These are phyloP conservation scores for Rhinoderma darwinii DNA, from an alignment of 2,113 vertebrate genomes.

Conservation along the genomic window DNA sequence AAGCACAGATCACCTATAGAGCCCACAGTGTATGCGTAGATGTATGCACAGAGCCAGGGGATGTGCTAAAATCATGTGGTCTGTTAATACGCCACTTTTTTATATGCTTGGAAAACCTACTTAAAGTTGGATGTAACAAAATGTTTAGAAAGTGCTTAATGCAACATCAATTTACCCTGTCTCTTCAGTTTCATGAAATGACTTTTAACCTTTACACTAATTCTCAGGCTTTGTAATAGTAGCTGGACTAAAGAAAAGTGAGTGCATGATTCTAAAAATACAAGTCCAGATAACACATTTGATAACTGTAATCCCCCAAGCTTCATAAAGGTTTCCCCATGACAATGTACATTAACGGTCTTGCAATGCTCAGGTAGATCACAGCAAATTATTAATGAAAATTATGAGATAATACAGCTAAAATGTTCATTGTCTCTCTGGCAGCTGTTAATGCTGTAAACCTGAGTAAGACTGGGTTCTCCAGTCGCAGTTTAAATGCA, in stretches of 20 bases:
- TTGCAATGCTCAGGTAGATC: not conserved
- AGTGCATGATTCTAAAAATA: conserved; percentile 30
- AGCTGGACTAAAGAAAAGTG: conserved; percentile 11
- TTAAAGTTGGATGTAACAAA: not conserved
- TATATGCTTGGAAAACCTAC: not conserved
- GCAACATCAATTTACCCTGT: not conserved
- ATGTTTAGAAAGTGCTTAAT: not conserved
- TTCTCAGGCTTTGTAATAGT: conserved; percentile 7
- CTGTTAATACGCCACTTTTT: not conserved
- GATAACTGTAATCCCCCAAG: conserved; percentile 15
- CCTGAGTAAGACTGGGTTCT: no score
- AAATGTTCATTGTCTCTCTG: not conserved
- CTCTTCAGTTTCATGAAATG: not conserved
- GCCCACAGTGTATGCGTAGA: no score
- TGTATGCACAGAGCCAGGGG: not conserved
- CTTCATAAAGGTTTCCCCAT: not conserved
- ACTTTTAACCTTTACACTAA: conserved; percentile 39
- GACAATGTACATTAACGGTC: not conserved
- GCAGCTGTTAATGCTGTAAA: not conserved
- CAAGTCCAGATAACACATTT: not conserved
- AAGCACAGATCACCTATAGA: not conserved
- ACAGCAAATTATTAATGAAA: not conserved
- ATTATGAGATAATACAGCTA: no score
- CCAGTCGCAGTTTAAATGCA: no score
- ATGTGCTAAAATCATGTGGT: not conserved